Evolutionary conservation across 1,140 invertebrate species (phyloP), one percentile per base, ranked within the genome.

Genomic region (Cydia strobilella): DNA sequence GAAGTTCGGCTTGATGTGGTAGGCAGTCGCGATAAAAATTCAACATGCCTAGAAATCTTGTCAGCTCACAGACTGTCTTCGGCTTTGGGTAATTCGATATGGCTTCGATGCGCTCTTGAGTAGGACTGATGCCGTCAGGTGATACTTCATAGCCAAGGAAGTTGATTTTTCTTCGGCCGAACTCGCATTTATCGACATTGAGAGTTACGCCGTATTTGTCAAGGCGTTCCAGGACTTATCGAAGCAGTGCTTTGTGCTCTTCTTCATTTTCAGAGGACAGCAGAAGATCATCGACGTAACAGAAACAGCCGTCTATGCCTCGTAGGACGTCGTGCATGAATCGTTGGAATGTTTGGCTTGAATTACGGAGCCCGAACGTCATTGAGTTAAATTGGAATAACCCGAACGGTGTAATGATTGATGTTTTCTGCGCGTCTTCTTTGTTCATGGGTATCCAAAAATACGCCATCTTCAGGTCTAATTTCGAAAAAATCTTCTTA

Each of bases 141-240:
- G 79, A 75, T 1, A 75, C 76, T 75, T 75, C 25, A 73, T 85
- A 82, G 6, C 86, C 86, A 0, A 87, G 76, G 72, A 84, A 89
- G 10, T 66, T 73, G 0, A 90, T 73, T 20, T 79, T 74, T 0
- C 48, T 15, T 27, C 54, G 51, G 0, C 82, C 85, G 25, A 90
- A 82, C 42, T 75, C 76, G 59, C 85, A 89, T 66, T 91, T 90
- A 3, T 73, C 76, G 0, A 82, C 39, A 48, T 89, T 90, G 5
- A 89, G 59, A 25, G 75, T 76, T 10, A 89, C 31, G 1, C 83
- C 82, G 66, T 81, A 82, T 5, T 83, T 69, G 2, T 82, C 25
- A 0, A 89, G 76, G 6, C 82, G 80, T 69, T 76, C 20, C n/a
- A 84, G 10, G 74, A 81, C 76, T 77, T 77, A 69, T 54, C 75